Base-by-base conservation (phyloP, 2,113 vertebrate species). In the Origma solitaria region DNA sequence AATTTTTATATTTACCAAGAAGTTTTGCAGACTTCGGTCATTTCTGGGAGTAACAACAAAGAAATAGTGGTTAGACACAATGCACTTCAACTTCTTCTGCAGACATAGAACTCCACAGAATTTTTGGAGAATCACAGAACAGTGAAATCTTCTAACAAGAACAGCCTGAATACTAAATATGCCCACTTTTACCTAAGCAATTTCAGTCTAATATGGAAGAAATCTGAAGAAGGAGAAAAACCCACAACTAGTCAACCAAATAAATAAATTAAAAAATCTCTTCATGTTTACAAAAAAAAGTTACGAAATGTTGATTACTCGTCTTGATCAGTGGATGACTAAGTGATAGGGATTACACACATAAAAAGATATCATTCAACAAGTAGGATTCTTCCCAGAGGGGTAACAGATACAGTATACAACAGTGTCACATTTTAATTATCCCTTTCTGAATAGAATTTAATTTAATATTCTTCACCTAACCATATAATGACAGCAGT, bases 221-320 rank as follows among this genome's bases (percentile, higher is more conserved):
- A 79, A n/a, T 47, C 6, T 61, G 11, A 30, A 37, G 18, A 57
- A 76, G 6, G 15, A n/a, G 25, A 31, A 56, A 73, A 60, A 28
- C 7, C 0, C 2, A 5, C n/a, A 54, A 16, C 5, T 42, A 58
- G 31, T 35, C 35, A 77, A 19, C 2, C 3, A 44, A 49, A 50
- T 12, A 28, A 82, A 30, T 3, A 3, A 21, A 68, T n/a, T 27
- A 6, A 62, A 15, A 70, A 51, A 3, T 20, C 9, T 83, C 23
- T 40, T 13, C 10, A 53, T 0, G 0, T 38, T 69, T 64, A 31
- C 8, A 24, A 16, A 73, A 56, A 9, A 38, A 50, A 22, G 38
- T 15, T 6, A 22, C 18, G 4, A 40, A 77, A 49, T 7, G 25
- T 3, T 58, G 30, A 57, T 76, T 25, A 45, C 6, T 56, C 18